Evolutionary conservation across 2,113 vertebrate species (phyloP).

Genomic region (Notothenia coriiceps): DNA sequence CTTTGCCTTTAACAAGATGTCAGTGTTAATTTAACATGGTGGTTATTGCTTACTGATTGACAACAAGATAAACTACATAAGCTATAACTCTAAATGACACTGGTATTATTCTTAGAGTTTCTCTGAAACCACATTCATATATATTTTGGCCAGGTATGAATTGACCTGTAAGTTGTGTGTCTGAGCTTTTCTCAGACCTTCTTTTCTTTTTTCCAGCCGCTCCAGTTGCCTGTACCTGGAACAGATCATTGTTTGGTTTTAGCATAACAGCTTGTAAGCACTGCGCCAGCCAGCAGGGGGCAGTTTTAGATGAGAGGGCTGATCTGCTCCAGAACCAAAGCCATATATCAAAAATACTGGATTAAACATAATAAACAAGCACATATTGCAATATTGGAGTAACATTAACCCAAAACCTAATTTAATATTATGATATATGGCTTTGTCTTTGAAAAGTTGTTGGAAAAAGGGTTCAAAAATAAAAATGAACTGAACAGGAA

Average conservation of each 20-base stretch:
- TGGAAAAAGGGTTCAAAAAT: not conserved
- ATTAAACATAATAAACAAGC: not conserved
- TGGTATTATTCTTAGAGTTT: conserved; percentile 36
- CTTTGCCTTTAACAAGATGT: conserved; percentile 17
- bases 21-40: not conserved
- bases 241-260: not conserved
- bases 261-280: not conserved
- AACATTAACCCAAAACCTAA: not conserved
- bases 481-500: not conserved
- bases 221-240: conserved; percentile 6
- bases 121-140: conserved; percentile 24
- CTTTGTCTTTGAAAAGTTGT: conserved; percentile 24
- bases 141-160: conserved; percentile 20
- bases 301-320: conserved; percentile 8
- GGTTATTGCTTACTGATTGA: not conserved
- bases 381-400: conserved; percentile 7
- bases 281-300: conserved; percentile 34
- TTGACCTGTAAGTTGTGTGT: conserved; percentile 44
- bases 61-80: conserved; percentile 34
- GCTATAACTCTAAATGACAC: conserved; percentile 51
- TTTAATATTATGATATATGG: conserved; percentile 22
- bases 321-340: conserved; percentile 36
- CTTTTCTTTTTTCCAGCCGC: too few relatives aligned
- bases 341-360: conserved; percentile 26
- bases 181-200: conserved; percentile 39